Percentiles rank a stretch among this genome's conserved stretches.
Evolutionary conservation across 2,888 invertebrate genomes (phyloP).

Genomic region (Hermodice carunculata): DNA sequence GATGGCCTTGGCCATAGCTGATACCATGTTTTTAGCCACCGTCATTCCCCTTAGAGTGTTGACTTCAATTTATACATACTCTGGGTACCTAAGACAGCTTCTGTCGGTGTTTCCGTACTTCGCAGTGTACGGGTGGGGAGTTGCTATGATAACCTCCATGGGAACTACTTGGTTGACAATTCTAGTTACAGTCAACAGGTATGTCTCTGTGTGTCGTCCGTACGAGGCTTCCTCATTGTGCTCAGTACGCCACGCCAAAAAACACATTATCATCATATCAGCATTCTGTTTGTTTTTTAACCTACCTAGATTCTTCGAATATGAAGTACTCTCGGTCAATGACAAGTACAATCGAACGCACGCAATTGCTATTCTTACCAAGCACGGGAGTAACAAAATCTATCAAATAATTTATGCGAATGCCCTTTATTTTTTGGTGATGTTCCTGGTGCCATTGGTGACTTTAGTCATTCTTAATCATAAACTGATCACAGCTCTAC

Average conservation of each 20-base stretch:
- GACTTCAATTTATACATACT: conserved; percentile 30
- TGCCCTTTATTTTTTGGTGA: conserved; percentile 39
- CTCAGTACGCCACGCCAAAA: conserved; percentile 35
- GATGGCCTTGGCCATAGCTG: conserved; percentile 40
- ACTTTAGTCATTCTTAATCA: conserved; percentile 41
- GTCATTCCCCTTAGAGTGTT: conserved; percentile 40
- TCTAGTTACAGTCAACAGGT: conserved; percentile 44
- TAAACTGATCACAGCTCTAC: conserved; percentile 39
- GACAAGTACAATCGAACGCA: conserved; percentile 6
- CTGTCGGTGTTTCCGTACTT: conserved; percentile 29
- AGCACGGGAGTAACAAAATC: conserved; percentile 22
- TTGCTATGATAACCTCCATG: conserved; percentile 35
- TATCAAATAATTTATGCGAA: conserved; percentile 42
- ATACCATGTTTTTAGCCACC: conserved; percentile 41
- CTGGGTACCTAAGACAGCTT: conserved; percentile 3
- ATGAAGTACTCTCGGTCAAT: conserved; percentile 16
- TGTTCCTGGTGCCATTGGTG: conserved; percentile 42
- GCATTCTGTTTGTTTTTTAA: conserved; percentile 38
- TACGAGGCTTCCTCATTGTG: conserved; percentile 39
- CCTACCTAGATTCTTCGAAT: conserved; percentile 45
- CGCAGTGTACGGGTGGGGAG: conserved; percentile 37
- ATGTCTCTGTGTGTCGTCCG: conserved; percentile 37
- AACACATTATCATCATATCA: conserved; percentile 37
- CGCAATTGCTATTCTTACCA: background rate
- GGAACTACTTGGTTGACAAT: conserved; percentile 44